Conservation (phyloP, 1,140 invertebrate genomes). For the Chlorops oryzae region DNA sequence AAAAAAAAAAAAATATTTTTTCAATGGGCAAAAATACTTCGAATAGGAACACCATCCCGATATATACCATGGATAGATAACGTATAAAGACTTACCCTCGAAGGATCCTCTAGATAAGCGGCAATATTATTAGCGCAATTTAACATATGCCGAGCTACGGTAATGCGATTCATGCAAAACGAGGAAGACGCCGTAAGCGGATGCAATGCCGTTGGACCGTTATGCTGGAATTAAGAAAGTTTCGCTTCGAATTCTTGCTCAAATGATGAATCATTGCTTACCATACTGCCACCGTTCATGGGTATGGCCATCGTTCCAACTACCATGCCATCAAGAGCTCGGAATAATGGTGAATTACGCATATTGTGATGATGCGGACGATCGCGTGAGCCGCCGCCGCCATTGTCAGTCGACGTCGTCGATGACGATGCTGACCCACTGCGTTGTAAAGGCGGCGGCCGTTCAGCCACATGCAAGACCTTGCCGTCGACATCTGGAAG, state of each 20-base stretch:
- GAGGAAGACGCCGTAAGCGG: slow-evolving; percentile 40
- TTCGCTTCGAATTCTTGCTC: no score
- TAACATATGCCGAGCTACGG: slow-evolving; percentile 45
- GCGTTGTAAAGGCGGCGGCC: slow-evolving; percentile 58
- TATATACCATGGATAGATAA: no score
- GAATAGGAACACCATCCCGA: no score
- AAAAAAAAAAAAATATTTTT: neutral
- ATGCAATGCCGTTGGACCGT: slow-evolving; percentile 13
- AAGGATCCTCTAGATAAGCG: slow-evolving; percentile 42
- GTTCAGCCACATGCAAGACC: slow-evolving; percentile 88
- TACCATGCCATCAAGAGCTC: slow-evolving; percentile 42
- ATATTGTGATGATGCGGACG: no score
- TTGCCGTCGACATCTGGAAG: slow-evolving; percentile 80
- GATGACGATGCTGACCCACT: slow-evolving; percentile 30
- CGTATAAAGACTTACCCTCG: slow-evolving; percentile 23
- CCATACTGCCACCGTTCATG: slow-evolving; percentile 25
- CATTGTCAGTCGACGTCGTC: slow-evolving; percentile 37
- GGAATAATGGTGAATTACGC: slow-evolving; percentile 42
- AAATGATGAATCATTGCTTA: slow-evolving; percentile 17
- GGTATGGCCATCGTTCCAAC: slow-evolving; percentile 57
- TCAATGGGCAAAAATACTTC: neutral
- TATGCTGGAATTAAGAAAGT: slow-evolving; percentile 6
- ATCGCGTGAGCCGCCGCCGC: slow-evolving; percentile 23
- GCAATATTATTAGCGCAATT: slow-evolving; percentile 46
- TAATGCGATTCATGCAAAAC: slow-evolving; percentile 46